These are phyloP conservation scores for Synodontis membranacea DNA, from an alignment of 2,113 vertebrate genomes.

Conservation along the genomic window DNA sequence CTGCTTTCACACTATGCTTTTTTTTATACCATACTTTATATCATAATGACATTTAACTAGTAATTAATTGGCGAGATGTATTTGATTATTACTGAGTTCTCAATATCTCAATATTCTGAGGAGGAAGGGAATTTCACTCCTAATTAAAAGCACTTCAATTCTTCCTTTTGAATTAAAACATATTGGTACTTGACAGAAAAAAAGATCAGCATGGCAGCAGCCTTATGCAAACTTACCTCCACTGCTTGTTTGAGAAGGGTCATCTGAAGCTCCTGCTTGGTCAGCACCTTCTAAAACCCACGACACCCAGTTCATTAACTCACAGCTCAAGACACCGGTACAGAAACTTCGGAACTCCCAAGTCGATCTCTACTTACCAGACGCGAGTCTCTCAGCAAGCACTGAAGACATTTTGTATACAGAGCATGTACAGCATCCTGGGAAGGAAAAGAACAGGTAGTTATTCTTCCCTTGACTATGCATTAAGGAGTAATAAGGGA, in stretches of 20 bases:
- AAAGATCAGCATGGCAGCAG: neutral
- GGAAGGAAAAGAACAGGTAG: neutral
- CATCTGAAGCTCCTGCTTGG: slow-evolving; percentile 93
- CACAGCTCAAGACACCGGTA: neutral
- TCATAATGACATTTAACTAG: neutral
- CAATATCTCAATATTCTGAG: neutral
- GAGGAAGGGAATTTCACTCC: neutral
- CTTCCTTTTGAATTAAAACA: neutral
- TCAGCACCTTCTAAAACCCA: slow-evolving; percentile 81
- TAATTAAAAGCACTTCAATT: neutral
- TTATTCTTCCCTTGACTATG: neutral
- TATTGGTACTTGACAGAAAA: neutral
- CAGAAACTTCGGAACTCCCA: neutral
- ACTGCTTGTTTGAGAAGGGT: slow-evolving; percentile 94
- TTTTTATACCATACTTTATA: no score
- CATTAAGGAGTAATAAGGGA: neutral
- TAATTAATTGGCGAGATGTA: neutral
- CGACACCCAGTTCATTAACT: slow-evolving; percentile 3
- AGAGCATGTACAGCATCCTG: slow-evolving; percentile 91
- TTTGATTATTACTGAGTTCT: neutral
- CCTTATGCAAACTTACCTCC: slow-evolving; percentile 76
- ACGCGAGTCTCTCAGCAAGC: slow-evolving; percentile 88
- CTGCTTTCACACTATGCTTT: neutral
- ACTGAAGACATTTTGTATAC: slow-evolving; percentile 95
- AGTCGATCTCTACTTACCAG: slow-evolving; percentile 77